Conservation (phyloP, 2,888 invertebrate genomes). For the Alentia gelatinosa region DNA sequence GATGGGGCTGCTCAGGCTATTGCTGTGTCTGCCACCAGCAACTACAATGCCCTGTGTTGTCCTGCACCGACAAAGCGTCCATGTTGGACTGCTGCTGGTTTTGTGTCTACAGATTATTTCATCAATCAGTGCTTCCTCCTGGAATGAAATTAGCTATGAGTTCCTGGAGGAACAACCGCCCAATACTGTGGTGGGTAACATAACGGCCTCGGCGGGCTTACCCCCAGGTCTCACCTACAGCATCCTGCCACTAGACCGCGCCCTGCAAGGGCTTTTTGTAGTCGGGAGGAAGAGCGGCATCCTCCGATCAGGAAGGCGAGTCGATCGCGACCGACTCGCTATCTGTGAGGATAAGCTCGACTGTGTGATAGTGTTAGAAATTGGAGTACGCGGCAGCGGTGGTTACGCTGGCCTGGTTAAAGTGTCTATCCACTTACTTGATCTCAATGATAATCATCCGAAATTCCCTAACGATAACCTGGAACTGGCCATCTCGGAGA, state of each 20-base stretch:
- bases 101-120: not conserved
- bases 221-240: not conserved
- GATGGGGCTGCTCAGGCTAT: not conserved
- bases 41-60: not conserved
- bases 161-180: slow-evolving; percentile 33
- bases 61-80: not conserved
- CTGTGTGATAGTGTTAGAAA: slow-evolving; percentile 36
- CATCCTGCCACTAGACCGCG: not conserved
- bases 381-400: slow-evolving; percentile 50
- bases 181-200: slow-evolving; percentile 25
- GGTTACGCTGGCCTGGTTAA: slow-evolving; percentile 50
- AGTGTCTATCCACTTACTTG: slow-evolving; percentile 55
- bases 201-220: not conserved
- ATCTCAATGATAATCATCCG: slow-evolving; percentile 66
- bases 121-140: not conserved
- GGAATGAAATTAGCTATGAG: slow-evolving; percentile 23
- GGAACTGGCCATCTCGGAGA: slow-evolving; percentile 53
- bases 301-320: slow-evolving; percentile 58
- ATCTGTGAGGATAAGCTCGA: slow-evolving; percentile 62
- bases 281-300: slow-evolving; percentile 61
- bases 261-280: slow-evolving; percentile 55
- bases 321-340: slow-evolving; percentile 62
- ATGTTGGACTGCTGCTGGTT: not conserved
- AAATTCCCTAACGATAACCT: slow-evolving; percentile 57
- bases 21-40: not conserved